Base-by-base conservation (phyloP, 2,888 invertebrate genomes). In the Eulithis prunata region DNA sequence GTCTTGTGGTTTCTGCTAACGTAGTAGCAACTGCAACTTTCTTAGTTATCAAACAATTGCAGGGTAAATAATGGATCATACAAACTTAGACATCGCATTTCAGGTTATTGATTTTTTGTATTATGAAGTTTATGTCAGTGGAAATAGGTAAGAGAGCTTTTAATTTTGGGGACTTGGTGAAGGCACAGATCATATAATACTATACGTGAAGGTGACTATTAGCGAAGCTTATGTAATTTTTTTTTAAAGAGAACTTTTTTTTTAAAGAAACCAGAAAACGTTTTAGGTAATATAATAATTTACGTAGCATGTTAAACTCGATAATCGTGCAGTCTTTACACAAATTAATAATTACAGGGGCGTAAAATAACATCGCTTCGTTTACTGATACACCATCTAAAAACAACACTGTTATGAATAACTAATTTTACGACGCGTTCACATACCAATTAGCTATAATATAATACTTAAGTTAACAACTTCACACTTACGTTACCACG, bases 381-480 rank as follows among this genome's bases (percentile, higher is more conserved):
- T 69, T 74, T 72, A 77, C 78, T 74, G 91, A 93, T 92, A 91
- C 78, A 78, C 84, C 83, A 91, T 91, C 92, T 90, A 89, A 87
- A 88, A 87, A 90, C 87, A 90, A 88, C 89, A 86, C 77, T 82
- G 80, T 86, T 88, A 89, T 89, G 89, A 90, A 91, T 91, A 85
- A 89, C 84, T 87, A 89, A 89, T 89, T 91, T 89, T 87, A 87
- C 78, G 83, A 85, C 62, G 64, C 77, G 76, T 86, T 87, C 83
- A 84, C 83, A 79, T 79, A 73, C 81, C 88, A 85, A 89, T 89
- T 89, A 87, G 84, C 81, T 86, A 82, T 86, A 85, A 88, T 88
- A 88, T 86, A 86, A 86, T 84, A 81, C 81, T 81, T 78, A 78
- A 84, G 82, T 86, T 83, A 82, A 88, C 85, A 82, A 81, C 83